Percentiles rank a stretch among this genome's conserved stretches.
These are phyloP conservation scores for Agrotis exclamationis DNA, from an alignment of 2,888 invertebrate genomes.

Conservation along the genomic window DNA sequence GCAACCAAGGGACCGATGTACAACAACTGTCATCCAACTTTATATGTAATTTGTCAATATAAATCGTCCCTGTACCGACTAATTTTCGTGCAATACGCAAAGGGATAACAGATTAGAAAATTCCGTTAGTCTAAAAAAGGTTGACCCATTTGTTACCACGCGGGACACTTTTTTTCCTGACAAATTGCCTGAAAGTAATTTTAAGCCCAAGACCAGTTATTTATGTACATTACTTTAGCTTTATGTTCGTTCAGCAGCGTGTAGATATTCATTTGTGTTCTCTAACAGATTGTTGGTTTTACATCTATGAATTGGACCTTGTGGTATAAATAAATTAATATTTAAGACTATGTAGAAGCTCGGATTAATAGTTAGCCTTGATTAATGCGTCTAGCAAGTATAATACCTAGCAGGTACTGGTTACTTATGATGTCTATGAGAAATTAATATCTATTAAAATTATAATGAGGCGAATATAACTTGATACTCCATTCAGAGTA, in stretches of 20 bases:
- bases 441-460: conserved; percentile 13
- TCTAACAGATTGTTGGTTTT: conserved; percentile 35
- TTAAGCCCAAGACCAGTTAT: conserved; percentile 86
- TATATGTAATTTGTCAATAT: conserved; percentile 66
- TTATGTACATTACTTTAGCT: conserved; percentile 84
- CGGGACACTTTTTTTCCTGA: conserved; percentile 85
- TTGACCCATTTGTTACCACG: conserved; percentile 84
- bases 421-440: background rate
- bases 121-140: conserved; percentile 84
- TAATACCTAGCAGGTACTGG: background rate
- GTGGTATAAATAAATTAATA: conserved; percentile 23
- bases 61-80: conserved; percentile 64
- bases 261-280: conserved; percentile 61
- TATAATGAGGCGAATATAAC: background rate
- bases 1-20: conserved; percentile 55
- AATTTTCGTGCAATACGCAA: conserved; percentile 72
- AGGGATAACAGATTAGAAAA: conserved; percentile 84
- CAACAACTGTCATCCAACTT: conserved; percentile 59
- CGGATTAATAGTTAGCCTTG: background rate
- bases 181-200: conserved; percentile 89
- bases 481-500: background rate
- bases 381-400: background rate
- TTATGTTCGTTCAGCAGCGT: conserved; percentile 71
- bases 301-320: conserved; percentile 19
- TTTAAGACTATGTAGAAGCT: conserved; percentile 6